phyloP scores from a whole-genome alignment of 2,888 invertebrate species.

The Cantharis lateralis region DNA sequence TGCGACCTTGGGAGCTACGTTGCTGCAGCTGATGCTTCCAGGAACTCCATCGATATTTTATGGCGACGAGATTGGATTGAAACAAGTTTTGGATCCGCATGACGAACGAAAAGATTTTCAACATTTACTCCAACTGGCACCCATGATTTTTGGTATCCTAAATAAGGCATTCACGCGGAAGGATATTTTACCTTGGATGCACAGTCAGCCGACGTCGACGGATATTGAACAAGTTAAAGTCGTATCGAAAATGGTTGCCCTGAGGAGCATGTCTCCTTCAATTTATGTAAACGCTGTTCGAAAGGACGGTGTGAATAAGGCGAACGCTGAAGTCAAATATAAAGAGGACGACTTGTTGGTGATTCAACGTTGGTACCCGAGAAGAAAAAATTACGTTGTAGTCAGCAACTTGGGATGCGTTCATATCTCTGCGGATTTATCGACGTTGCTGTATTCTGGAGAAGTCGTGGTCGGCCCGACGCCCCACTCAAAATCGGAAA shows the following conservation, averaged over 20 bases:
- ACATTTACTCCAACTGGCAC: slow-evolving; percentile 69
- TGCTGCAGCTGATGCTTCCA: slow-evolving; percentile 82
- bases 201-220: slow-evolving; percentile 58
- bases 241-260: slow-evolving; percentile 63
- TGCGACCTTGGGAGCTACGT: slow-evolving; percentile 69
- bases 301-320: slow-evolving; percentile 66
- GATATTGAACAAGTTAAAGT: slow-evolving; percentile 61
- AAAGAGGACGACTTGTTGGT: slow-evolving; percentile 67
- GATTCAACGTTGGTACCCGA: slow-evolving; percentile 79
- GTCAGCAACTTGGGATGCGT: slow-evolving; percentile 72
- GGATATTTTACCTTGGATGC: slow-evolving; percentile 68
- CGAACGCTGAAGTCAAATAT: slow-evolving; percentile 72
- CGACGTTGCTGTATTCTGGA: slow-evolving; percentile 77
- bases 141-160: slow-evolving; percentile 67
- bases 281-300: slow-evolving; percentile 74
- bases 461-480: slow-evolving; percentile 61
- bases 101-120: slow-evolving; percentile 64
- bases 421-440: slow-evolving; percentile 70
- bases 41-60: slow-evolving; percentile 89
- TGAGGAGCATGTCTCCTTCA: slow-evolving; percentile 69
- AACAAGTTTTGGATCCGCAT: slow-evolving; percentile 62
- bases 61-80: slow-evolving; percentile 85
- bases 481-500: slow-evolving; percentile 51
- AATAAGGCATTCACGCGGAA: slow-evolving; percentile 57
- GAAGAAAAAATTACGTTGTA: slow-evolving; percentile 76